Percentiles rank a stretch among this genome's conserved stretches.
Evolutionary conservation across 2,113 vertebrate genomes (phyloP).

Genomic region (Salvelinus namaycush): DNA sequence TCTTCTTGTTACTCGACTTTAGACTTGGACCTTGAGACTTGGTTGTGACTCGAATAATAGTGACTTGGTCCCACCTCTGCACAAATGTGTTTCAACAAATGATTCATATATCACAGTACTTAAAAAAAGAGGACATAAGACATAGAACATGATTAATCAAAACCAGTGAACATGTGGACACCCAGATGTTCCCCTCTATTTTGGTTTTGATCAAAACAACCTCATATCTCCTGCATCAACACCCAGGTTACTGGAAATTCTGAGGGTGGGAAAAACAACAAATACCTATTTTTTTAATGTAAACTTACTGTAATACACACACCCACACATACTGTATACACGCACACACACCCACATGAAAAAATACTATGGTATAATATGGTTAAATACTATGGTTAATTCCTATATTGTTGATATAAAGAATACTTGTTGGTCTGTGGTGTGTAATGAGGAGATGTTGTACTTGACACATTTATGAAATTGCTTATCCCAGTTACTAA

Average conservation of each 20-base stretch:
- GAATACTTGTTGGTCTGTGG: too few relatives aligned
- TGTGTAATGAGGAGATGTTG: too few relatives aligned
- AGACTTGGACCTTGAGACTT: too few relatives aligned
- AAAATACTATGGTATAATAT: too few relatives aligned
- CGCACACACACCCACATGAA: background rate
- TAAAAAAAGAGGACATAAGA: background rate
- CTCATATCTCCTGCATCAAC: background rate
- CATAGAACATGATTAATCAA: background rate
- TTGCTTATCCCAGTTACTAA: too few relatives aligned
- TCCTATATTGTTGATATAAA: too few relatives aligned
- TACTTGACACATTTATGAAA: too few relatives aligned
- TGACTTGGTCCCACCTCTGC: too few relatives aligned
- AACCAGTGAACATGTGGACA: background rate
- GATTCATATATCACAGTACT: background rate
- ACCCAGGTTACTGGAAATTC: background rate
- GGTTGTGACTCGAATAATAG: too few relatives aligned
- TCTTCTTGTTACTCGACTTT: too few relatives aligned
- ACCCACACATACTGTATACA: slow-evolving; percentile 3
- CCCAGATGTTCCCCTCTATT: background rate
- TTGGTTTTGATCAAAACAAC: slow-evolving; percentile 1
- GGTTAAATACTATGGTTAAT: too few relatives aligned
- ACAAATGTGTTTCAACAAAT: background rate
- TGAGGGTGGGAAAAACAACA: background rate
- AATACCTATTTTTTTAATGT: background rate
- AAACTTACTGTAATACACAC: background rate